phyloP scores from a whole-genome alignment of 2,797 vertebrate genomes.

The Typhlichthys subterraneus region DNA sequence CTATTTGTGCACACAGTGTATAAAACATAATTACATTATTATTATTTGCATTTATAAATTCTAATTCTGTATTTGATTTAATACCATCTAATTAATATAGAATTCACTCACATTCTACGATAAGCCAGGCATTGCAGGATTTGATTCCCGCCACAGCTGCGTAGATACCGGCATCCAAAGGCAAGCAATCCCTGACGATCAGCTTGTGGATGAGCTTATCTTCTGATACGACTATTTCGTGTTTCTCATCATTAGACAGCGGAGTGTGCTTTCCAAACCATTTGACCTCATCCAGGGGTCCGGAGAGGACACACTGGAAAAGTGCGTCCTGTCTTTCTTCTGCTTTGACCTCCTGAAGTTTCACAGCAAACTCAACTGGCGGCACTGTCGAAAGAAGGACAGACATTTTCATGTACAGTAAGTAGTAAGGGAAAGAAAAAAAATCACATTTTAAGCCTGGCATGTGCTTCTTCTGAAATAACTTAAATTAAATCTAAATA shows the following conservation, averaged over 20 bases:
- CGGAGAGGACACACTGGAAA: constrained; percentile 82
- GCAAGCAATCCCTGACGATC: constrained; percentile 72
- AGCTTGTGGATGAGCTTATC: constrained; percentile 88
- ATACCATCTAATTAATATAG: neutral
- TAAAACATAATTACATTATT: neutral
- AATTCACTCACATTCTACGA: constrained; percentile 82
- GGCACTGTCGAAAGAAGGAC: constrained; percentile 59
- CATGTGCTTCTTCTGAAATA: no score
- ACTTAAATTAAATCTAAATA: no score
- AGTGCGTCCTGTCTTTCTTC: constrained; percentile 76
- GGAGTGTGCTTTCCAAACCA: constrained; percentile 81
- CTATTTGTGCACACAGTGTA: neutral
- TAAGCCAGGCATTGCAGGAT: constrained; percentile 85
- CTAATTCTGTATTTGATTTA: neutral
- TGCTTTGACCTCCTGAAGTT: constrained; percentile 79
- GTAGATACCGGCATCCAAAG: constrained; percentile 86
- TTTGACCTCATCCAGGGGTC: constrained; percentile 68
- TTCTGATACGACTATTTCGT: constrained; percentile 78
- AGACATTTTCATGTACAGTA: neutral
- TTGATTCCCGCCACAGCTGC: constrained; percentile 81
- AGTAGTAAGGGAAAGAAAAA: no score
- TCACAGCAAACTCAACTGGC: constrained; percentile 77
- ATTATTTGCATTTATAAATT: neutral
- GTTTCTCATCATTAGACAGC: constrained; percentile 71
- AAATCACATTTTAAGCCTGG: no score